phyloP scores from a whole-genome alignment of 2,888 invertebrate species.

The Parthenolecanium corni region DNA sequence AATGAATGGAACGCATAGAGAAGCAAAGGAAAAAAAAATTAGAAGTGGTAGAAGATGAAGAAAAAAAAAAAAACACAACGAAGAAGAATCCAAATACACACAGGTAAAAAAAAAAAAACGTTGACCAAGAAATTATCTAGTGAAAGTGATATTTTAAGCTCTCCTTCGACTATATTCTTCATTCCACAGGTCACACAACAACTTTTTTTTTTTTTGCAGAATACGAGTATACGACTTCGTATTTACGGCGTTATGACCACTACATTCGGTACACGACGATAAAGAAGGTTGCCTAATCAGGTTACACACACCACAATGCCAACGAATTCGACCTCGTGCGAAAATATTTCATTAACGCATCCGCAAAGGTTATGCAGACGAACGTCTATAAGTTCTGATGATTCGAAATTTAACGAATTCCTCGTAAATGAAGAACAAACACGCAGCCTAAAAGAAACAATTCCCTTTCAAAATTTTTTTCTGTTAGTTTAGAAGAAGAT shows the following conservation, averaged over 20 bases:
- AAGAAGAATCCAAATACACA: conserved; percentile 6
- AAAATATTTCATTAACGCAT: too few species aligned
- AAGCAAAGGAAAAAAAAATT: background rate
- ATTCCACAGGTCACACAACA: background rate
- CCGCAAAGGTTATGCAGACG: too few species aligned
- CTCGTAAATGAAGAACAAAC: too few species aligned
- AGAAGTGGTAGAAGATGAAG: too few species aligned
- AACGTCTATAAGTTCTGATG: too few species aligned
- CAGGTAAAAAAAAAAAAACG: background rate
- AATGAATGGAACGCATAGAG: conserved; percentile 19
- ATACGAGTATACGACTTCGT: conserved; percentile 7
- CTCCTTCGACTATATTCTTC: conserved; percentile 6
- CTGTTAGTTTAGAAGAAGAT: too few species aligned
- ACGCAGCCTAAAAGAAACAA: too few species aligned
- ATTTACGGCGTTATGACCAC: conserved; percentile 15
- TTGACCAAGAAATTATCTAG: conserved; percentile 26
- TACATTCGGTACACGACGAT: conserved; percentile 9
- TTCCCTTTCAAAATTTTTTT: too few species aligned
- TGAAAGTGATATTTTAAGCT: conserved; percentile 21
- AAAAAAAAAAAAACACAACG: background rate
- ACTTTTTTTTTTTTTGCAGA: background rate
- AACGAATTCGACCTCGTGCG: too few species aligned
- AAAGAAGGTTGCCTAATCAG: conserved; percentile 14
- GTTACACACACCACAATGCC: too few species aligned
- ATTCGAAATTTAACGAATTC: too few species aligned